A percentile compares a stretch with the other conserved stretches of the same genome.
Conservation (phyloP, 2,888 invertebrate genomes). For the Trichogramma evanescens region DNA sequence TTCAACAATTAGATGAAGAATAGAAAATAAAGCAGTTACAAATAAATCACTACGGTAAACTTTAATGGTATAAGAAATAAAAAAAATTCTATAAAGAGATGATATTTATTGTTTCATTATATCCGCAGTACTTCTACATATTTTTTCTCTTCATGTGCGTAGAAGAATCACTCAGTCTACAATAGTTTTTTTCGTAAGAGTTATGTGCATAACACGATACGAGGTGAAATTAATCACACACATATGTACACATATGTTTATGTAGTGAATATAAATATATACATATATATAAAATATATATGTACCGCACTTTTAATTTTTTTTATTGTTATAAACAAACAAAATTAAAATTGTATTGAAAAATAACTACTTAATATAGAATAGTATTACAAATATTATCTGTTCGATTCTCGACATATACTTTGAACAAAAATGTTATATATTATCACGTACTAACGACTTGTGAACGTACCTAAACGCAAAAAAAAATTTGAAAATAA, state of each 20-base stretch:
- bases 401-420: background rate
- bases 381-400: background rate
- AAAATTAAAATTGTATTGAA: background rate
- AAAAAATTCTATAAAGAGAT: slow-evolving; percentile 12
- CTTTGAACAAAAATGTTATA: no score
- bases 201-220: no score
- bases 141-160: background rate
- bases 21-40: no score
- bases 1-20: no score
- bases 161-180: background rate
- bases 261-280: slow-evolving; percentile 1
- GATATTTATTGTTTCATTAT: slow-evolving; percentile 11
- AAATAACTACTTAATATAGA: background rate
- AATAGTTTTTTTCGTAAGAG: slow-evolving; percentile 1
- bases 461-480: no score
- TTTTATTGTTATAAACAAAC: background rate
- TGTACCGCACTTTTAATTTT: background rate
- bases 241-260: slow-evolving; percentile 1
- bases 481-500: no score
- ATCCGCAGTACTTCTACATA: slow-evolving; percentile 12
- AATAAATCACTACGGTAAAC: background rate
- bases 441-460: no score
- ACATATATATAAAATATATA: slow-evolving; percentile 1
- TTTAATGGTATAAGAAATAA: background rate
- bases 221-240: background rate